Evolutionary conservation across 1,140 invertebrate species (phyloP).

Genomic region (Drosophila melanogaster): DNA sequence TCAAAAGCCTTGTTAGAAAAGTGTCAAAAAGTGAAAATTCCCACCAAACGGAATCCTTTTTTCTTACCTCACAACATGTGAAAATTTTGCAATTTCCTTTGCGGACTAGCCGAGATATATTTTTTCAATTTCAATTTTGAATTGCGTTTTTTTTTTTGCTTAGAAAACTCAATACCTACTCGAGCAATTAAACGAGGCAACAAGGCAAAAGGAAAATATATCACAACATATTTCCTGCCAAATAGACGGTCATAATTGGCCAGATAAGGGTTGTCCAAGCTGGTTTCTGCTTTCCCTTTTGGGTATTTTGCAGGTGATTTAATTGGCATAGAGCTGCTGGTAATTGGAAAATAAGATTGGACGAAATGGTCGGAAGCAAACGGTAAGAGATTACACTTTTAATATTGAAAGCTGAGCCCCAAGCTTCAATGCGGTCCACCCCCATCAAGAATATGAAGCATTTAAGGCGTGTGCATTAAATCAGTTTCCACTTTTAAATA

Average conservation of each 20-base stretch:
- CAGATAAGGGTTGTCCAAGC: conserved; percentile 24
- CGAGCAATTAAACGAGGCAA: conserved; percentile 32
- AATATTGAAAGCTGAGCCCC: conserved; percentile 1
- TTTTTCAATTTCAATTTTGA: conserved; percentile 25
- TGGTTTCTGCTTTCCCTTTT: conserved; percentile 20
- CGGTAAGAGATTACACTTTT: neutral
- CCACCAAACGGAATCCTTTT: neutral
- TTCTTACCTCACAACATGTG: conserved; percentile 14
- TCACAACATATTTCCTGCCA: conserved; percentile 39
- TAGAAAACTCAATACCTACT: conserved; percentile 35
- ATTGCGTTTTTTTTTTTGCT: neutral
- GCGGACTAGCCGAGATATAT: conserved; percentile 9
- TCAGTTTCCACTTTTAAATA: conserved; percentile 27
- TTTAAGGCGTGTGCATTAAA: conserved; percentile 23
- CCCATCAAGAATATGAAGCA: neutral
- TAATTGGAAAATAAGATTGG: conserved; percentile 47
- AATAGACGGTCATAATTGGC: conserved; percentile 48
- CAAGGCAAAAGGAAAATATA: conserved; percentile 8
- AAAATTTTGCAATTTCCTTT: conserved; percentile 43
- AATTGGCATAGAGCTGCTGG: conserved; percentile 36
- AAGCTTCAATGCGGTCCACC: neutral
- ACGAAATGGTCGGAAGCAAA: conserved; percentile 8
- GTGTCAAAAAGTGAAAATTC: conserved; percentile 10
- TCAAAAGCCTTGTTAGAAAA: conserved; percentile 9
- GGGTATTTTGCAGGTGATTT: conserved; percentile 31